Evolutionary conservation across 1,140 invertebrate genomes (phyloP).

Genomic region (Sweltsa coloradensis): DNA sequence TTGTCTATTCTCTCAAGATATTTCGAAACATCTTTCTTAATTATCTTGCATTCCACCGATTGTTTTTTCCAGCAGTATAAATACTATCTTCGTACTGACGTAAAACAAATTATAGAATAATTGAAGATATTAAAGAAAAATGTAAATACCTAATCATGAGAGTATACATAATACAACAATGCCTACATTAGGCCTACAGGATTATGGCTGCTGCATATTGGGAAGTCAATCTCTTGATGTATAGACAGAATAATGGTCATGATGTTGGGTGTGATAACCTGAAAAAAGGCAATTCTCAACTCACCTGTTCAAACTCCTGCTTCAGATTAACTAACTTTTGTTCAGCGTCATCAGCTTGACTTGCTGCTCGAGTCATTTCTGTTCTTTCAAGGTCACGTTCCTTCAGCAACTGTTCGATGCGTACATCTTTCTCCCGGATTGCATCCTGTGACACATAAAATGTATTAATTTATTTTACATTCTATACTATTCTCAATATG

Average conservation of each 20-base stretch:
- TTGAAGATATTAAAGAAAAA: background rate
- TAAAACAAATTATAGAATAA: conserved; percentile 1
- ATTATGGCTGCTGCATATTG: no score
- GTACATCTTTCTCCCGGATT: conserved; percentile 83
- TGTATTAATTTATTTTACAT: no score
- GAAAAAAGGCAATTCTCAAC: conserved; percentile 1
- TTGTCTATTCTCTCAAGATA: no score
- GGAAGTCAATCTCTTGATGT: no score
- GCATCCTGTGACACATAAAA: conserved; percentile 59
- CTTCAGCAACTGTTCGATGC: conserved; percentile 78
- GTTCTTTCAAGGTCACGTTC: conserved; percentile 81
- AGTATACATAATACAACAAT: no score
- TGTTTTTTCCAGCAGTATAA: no score
- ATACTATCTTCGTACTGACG: no score
- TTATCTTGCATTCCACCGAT: no score
- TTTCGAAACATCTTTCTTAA: no score
- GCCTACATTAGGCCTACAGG: no score
- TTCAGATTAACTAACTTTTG: conserved; percentile 32
- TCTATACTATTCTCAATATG: no score
- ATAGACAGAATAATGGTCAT: background rate
- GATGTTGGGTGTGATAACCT: background rate
- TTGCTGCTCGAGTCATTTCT: conserved; percentile 60
- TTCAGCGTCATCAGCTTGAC: conserved; percentile 55
- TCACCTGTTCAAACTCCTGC: conserved; percentile 38
- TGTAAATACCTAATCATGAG: no score